phyloP scores from a whole-genome alignment of 2,113 vertebrate species.

The Candoia aspera region DNA sequence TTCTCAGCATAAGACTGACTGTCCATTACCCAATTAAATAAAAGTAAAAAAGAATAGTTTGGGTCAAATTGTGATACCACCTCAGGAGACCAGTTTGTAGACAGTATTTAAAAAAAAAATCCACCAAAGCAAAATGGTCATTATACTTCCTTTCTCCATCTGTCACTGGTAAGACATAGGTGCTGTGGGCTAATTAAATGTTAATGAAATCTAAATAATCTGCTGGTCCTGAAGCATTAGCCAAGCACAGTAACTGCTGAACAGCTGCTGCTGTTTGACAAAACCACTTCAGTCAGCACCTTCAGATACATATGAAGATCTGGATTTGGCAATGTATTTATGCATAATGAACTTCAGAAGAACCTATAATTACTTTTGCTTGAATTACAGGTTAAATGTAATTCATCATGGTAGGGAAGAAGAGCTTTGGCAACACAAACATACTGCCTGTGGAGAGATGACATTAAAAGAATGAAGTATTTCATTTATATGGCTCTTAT shows the following conservation, averaged over 20 bases:
- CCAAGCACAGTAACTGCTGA: constrained; percentile 59
- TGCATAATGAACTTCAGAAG: constrained; percentile 45
- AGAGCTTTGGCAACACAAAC: background rate
- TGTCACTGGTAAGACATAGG: constrained; percentile 64
- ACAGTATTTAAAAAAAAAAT: constrained; percentile 10
- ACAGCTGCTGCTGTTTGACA: constrained; percentile 64
- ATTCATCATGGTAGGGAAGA: background rate
- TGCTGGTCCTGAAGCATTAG: constrained; percentile 58
- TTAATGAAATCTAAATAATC: constrained; percentile 74
- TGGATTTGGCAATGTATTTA: constrained; percentile 53
- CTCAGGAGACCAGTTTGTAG: constrained; percentile 37
- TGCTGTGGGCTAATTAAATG: constrained; percentile 69
- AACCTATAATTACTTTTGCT: constrained; percentile 47
- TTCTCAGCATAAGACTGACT: background rate
- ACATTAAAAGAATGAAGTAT: background rate
- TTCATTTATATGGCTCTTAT: background rate
- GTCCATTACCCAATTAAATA: constrained; percentile 27
- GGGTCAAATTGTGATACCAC: constrained; percentile 7
- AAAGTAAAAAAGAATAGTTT: constrained; percentile 25
- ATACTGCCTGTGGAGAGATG: constrained; percentile 4
- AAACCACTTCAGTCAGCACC: constrained; percentile 67
- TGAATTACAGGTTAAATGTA: constrained; percentile 42
- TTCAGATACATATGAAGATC: constrained; percentile 48
- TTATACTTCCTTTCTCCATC: constrained; percentile 59
- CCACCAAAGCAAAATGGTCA: constrained; percentile 13